Evolutionary conservation across 2,797 vertebrate genomes (phyloP), one percentile per base, ranked within the genome.

Genomic region (Sternotherus odoratus): DNA sequence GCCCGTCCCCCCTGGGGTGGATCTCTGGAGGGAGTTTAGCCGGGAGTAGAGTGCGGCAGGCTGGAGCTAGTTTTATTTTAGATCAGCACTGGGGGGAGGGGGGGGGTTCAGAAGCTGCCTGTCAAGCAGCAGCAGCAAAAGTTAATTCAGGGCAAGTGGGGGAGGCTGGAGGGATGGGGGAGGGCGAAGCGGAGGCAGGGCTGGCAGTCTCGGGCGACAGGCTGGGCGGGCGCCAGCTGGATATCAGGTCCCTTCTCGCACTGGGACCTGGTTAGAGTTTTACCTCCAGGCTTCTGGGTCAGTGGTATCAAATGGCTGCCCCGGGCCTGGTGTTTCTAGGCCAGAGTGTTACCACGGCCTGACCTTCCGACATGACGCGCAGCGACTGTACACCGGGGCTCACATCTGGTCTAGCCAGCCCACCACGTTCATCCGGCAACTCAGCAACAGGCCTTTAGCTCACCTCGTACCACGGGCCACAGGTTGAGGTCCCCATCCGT

Each of bases 31-130:
- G 91, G 96, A 97, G 96, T 97, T 97, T 94, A 95, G 95, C 91
- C 9, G 90, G 87, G 94, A 94, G 95, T 93, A 89, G 87, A 96
- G 94, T 4, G 53, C 90, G 91, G 88, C 93, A 51, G 94, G 96
- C 54, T 90, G 97, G 97, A 96, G 98, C 97, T 97, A 98, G 98
- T 98, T 98, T 98, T 98, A 98, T 98, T 98, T 98, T 95, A 95
- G 97, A 98, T 96, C 97, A 95, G 97, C 97, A 87, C 95, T 97
- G 98, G 97, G 97, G 97, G 94, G 97, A n/a, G 97, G 94, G 98
- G 98, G 98, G 17, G 97, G 98, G 94, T 93, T 98, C 98, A 93
- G 97, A 83, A 95, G 74, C 96, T 98, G 97, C 90, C 96, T 97
- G 96, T 98, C 97, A 97, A 91, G 10, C 88, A 89, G 87, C 33